Evolutionary conservation across 2,888 invertebrate species (phyloP), one percentile per base, ranked within the genome.

Genomic region (Allacma fusca): DNA sequence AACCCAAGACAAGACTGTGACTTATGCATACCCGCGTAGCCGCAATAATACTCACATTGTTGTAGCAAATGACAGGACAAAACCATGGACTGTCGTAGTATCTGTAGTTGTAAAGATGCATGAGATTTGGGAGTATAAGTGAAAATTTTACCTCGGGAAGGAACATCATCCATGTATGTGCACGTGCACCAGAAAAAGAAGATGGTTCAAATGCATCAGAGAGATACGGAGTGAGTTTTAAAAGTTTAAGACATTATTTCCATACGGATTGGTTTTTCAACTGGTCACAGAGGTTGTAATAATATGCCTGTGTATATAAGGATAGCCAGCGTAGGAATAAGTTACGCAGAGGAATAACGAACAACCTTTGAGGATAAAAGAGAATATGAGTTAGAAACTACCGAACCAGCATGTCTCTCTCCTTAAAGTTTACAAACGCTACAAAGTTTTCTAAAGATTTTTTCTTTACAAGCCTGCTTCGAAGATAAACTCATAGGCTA

Each of bases 361-460:
- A 50, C 50, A 50, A 50, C 50, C 50, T 50, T 50, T 50, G 50
- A 50, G 50, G 50, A 50, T 50, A 50, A 50, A 50, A 16, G 50
- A 50, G 16, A 50, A 50, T 50, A 50, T 13, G 50, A 50, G 50
- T 50, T 12, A 50, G 62, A 62, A 62, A n/a, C 62, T 62, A 23
- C 62, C 62, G 62, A 62, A 24, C 24, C 62, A 62, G 5, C 24
- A 23, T 26, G 26, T 62, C 62, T 26, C 24, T 62, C 24, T 62
- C 21, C 12, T 21, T 62, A 62, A 62, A 62, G 62, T 62, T n/a
- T 24, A 62, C n/a, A 24, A 62, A 62, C 24, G 13, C 26, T 62
- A 62, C 62, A 62, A 24, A 62, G 62, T 26, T 62, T 62, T 26
- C 23, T 62, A 62, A 23, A 24, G 62, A 62, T 62, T 62, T 62